Evolutionary conservation across 2,888 invertebrate genomes (phyloP).

Genomic region (Noctuana brunneofusca): DNA sequence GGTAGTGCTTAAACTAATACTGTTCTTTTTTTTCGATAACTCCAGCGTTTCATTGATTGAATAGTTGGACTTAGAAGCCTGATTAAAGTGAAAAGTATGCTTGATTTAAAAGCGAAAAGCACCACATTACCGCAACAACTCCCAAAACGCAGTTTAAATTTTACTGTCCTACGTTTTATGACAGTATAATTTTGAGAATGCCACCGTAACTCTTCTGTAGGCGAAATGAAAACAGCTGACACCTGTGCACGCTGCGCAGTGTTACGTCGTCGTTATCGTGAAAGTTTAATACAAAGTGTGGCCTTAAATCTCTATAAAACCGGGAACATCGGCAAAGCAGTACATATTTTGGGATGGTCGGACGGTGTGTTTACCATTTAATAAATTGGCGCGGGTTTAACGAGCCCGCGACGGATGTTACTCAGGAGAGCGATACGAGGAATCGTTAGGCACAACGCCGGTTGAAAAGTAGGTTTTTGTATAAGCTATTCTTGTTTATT

Average conservation of each 20-base stretch:
- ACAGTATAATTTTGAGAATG: conserved; percentile 9
- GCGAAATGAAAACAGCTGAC: conserved; percentile 19
- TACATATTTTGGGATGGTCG: background rate
- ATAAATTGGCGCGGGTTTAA: conserved; percentile 38
- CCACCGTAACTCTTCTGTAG: conserved; percentile 2
- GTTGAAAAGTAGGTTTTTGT: background rate
- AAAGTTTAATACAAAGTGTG: conserved; percentile 34
- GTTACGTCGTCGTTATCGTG: conserved; percentile 17
- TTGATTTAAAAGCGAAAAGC: background rate
- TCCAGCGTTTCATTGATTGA: too few species aligned
- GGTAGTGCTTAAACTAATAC: too few species aligned
- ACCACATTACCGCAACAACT: background rate
- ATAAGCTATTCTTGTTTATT: background rate
- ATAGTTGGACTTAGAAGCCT: too few species aligned
- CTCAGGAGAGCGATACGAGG: conserved; percentile 34
- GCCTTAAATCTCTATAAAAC: conserved; percentile 41
- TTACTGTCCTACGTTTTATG: conserved; percentile 4
- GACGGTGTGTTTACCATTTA: conserved; percentile 33
- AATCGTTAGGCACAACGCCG: background rate
- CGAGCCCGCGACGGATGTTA: conserved; percentile 35
- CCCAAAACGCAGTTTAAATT: background rate
- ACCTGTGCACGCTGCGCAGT: conserved; percentile 16
- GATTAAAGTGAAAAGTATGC: background rate
- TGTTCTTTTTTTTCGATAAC: too few species aligned
- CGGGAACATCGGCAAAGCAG: background rate